Evolutionary conservation across 2,888 invertebrate genomes (phyloP).

Genomic region (Catonia carolina): DNA sequence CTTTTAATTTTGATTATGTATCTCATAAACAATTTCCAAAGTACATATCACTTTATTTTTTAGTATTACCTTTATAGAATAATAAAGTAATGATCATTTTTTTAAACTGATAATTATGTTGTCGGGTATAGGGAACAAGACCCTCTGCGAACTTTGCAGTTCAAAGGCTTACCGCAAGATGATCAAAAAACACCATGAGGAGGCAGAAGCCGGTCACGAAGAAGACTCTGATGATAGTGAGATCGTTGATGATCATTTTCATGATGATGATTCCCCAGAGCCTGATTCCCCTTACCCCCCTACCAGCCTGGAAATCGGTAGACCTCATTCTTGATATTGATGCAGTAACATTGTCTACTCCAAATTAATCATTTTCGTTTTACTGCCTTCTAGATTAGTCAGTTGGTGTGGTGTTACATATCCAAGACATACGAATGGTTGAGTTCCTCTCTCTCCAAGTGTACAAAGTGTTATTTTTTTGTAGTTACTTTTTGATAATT

Average conservation of each 20-base stretch:
- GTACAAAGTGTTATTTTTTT: background rate
- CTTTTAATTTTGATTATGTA: too few relatives aligned
- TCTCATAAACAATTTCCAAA: too few relatives aligned
- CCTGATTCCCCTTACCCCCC: conserved; percentile 1
- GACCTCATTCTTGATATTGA: conserved; percentile 3
- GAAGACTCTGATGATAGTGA: conserved; percentile 33
- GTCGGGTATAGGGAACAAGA: conserved; percentile 71
- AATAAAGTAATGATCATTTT: too few relatives aligned
- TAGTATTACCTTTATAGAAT: too few relatives aligned
- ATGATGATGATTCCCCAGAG: conserved; percentile 6
- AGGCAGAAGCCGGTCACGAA: conserved; percentile 41
- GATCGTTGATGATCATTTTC: conserved; percentile 18
- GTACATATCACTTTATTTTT: too few relatives aligned
- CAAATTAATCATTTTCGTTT: conserved; percentile 7
- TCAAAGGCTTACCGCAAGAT: conserved; percentile 65
- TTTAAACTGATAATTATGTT: background rate
- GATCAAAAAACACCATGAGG: conserved; percentile 29
- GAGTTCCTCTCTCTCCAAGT: background rate
- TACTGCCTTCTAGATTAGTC: conserved; percentile 2
- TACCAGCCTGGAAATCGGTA: conserved; percentile 22
- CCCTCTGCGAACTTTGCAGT: conserved; percentile 78
- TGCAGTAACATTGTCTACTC: conserved; percentile 6
- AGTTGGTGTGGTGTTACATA: conserved; percentile 1
- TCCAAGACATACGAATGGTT: background rate
- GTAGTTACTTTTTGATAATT: background rate